phyloP scores from a whole-genome alignment of 1,140 invertebrate species.

The Mycetomoellerius zeteki region DNA sequence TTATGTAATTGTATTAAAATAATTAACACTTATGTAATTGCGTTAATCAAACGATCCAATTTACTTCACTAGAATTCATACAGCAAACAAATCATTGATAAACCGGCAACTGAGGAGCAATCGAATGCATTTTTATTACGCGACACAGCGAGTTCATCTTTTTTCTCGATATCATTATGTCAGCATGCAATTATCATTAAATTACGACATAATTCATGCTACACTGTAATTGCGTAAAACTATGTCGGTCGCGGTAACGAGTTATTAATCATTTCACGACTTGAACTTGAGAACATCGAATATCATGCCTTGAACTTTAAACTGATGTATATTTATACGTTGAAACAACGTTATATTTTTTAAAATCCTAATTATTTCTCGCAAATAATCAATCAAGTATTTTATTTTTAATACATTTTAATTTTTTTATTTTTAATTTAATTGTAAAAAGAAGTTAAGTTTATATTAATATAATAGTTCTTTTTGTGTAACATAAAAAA shows the following conservation, averaged over 20 bases:
- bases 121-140: not conserved
- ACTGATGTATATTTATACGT: not conserved
- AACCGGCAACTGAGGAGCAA: not conserved
- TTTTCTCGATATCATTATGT: not conserved
- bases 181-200: not conserved
- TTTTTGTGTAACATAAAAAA: not conserved
- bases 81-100: not conserved
- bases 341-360: not conserved
- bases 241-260: not conserved
- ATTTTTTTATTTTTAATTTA: not conserved
- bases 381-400: not conserved
- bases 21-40: no score
- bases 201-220: not conserved
- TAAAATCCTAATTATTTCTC: not conserved
- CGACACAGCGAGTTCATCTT: not conserved
- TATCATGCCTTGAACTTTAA: not conserved
- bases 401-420: not conserved
- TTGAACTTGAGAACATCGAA: not conserved
- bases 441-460: not conserved
- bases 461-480: not conserved
- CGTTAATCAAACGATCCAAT: not conserved
- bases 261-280: conserved; percentile 1
- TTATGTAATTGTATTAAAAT: conserved; percentile 4
- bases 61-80: not conserved
- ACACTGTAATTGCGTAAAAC: not conserved